Evolutionary conservation across 2,888 invertebrate species (phyloP), one percentile per base, ranked within the genome.

Genomic region (Xylophagus ater): DNA sequence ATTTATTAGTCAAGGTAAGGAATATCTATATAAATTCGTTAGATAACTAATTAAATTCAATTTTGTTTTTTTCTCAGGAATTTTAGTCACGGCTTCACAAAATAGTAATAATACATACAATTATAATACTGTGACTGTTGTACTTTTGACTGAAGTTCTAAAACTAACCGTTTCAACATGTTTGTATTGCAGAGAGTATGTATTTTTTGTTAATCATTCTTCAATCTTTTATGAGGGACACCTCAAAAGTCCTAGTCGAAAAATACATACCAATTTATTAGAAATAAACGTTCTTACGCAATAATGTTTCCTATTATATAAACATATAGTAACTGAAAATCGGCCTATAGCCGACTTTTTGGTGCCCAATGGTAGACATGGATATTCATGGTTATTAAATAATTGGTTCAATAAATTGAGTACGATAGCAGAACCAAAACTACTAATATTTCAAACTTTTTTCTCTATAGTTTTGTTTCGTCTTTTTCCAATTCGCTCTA

Each of bases 71-170:
- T 14, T 26, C 7, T 23, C 9, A 93, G 93, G 92, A 54, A 82
- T 93, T 49, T 74, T 94, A 54, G 83, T 93, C 12, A 92, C 88
- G 33, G 87, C 87, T 48, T 89, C 92, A 2, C 90, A 93, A 66
- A 76, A 78, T 48, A 70, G 76, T 34, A 76, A 81, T 58, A 83
- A 83, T 54, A 73, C 72, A 21, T 94, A 93, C 64, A 76, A 76
- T 48, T 94, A 93, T 58, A 89, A 88, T 55, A 86, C 86, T 20
- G 78, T 85, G 2, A 79, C 85, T 13, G 92, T 89, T 25, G 92
- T 94, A 19, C 70, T 93, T 45, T 61, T 90, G 43, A 89, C 90
- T 5, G 94, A 94, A 70, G 68, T 85, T 33, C 64, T 90, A 12
- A 94, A 94, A 63, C 68, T 94, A 37, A 47, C 85, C 2, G 70